Percentiles rank a stretch among this genome's conserved stretches.
Evolutionary conservation across 2,113 vertebrate genomes (phyloP).

Genomic region (Alethe castanea): DNA sequence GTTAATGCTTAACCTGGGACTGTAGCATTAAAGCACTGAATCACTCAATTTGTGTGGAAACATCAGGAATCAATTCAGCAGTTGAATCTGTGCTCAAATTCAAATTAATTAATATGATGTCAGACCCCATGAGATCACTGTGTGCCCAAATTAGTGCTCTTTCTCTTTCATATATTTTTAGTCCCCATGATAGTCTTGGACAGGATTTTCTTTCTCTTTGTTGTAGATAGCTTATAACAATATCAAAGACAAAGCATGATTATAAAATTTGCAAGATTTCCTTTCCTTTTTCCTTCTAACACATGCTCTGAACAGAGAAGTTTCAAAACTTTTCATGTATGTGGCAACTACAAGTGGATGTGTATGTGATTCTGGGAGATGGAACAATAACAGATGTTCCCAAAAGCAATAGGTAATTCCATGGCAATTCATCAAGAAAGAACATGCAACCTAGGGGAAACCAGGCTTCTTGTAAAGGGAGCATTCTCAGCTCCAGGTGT

Average conservation of each 20-base stretch:
- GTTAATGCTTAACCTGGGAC: not conserved
- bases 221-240: not conserved
- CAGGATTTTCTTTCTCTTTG: not conserved
- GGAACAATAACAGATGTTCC: slow-evolving; percentile 30
- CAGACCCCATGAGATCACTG: not conserved
- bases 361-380: not conserved
- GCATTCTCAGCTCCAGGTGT: slow-evolving; percentile 12
- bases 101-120: not conserved
- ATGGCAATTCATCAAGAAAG: slow-evolving; percentile 2
- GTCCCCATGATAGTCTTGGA: not conserved
- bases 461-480: slow-evolving; percentile 49
- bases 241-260: not conserved
- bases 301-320: not conserved
- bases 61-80: not conserved
- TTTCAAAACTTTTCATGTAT: not conserved
- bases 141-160: not conserved
- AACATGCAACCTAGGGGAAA: slow-evolving; percentile 11
- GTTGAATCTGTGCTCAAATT: not conserved
- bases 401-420: slow-evolving; percentile 35
- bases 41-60: not conserved
- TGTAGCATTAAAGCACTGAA: not conserved
- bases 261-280: not conserved
- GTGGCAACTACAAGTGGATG: not conserved
- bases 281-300: not conserved
- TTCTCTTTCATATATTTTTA: not conserved